Evolutionary conservation across 2,888 invertebrate genomes (phyloP), one percentile per base, ranked within the genome.

Genomic region (Drosophila falleni): DNA sequence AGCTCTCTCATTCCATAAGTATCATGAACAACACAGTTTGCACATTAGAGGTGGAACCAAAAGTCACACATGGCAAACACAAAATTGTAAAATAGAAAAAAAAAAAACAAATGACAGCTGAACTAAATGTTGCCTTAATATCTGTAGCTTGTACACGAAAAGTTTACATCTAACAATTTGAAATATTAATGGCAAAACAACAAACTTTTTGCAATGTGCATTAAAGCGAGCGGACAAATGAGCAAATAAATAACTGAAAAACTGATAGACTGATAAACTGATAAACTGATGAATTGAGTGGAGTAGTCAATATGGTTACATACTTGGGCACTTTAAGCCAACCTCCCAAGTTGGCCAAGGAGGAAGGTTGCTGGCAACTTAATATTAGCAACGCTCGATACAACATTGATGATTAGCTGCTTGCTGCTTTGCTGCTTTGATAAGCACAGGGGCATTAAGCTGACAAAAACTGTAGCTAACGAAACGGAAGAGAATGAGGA

Each of bases 371-470:
- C 44, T 19, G 11, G 73, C 81, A 81, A 83, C 75, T 85, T 87
- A n/a, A n/a, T 85, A 85, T 85, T 87, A 87, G 84, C 87, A 56
- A 64, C 72, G 74, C 78, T 72, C 65, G 80, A 85, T 78, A 81
- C 83, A 84, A 69, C 79, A 77, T 74, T 82, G 87, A 82, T 87
- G 86, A 87, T 87, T 87, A 81, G 86, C 85, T 85, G 87, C 51
- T 58, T 46, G 86, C 85, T 85, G 87, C 51, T 58, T 46, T 59
- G 51, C 62, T 69, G 68, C 58, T 76, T 74, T 78, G 86, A 87
- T 87, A 86, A 87, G 83, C 85, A 76, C 69, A 54, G 50, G 49
- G 73, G 86, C 81, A 86, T 86, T 86, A 86, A 87, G 86, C 83
- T 87, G 83, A 88, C 83, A 81, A 86, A 87, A 87, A 85, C 68